Evolutionary conservation across 2,888 invertebrate genomes (phyloP).

Genomic region (Dendrolimus houi): DNA sequence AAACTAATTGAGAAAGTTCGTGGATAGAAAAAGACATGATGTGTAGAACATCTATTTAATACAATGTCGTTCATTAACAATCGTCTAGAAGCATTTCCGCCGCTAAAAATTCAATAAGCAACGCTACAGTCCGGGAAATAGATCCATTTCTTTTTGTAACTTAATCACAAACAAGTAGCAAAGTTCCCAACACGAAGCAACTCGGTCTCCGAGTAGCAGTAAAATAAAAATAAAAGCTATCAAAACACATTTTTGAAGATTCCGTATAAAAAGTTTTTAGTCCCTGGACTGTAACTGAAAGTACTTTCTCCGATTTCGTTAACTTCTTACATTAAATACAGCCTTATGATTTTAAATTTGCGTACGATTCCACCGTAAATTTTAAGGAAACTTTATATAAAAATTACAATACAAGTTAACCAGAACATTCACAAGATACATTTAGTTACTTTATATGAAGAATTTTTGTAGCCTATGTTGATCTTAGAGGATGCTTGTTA

Average conservation of each 20-base stretch:
- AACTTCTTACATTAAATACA: not conserved
- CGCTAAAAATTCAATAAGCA: constrained; percentile 1
- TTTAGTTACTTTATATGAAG: too few relatives aligned
- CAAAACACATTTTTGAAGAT: constrained; percentile 13
- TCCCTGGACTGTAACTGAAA: constrained; percentile 8
- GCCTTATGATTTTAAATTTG: not conserved
- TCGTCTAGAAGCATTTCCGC: not conserved
- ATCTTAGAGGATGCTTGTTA: too few relatives aligned
- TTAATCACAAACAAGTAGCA: constrained; percentile 32
- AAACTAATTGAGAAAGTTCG: too few relatives aligned
- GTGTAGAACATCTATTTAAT: not conserved
- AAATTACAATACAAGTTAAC: too few relatives aligned
- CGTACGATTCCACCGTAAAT: too few relatives aligned
- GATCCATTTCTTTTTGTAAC: constrained; percentile 38
- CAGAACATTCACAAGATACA: too few relatives aligned
- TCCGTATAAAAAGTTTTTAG: constrained; percentile 6
- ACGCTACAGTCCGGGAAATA: constrained; percentile 22
- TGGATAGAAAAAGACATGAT: too few relatives aligned
- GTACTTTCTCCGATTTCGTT: constrained; percentile 2
- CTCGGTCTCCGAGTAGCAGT: constrained; percentile 27
- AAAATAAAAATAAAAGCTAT: constrained; percentile 38
- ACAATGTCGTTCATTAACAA: not conserved
- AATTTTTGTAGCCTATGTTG: too few relatives aligned
- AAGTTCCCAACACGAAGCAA: constrained; percentile 29
- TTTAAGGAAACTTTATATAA: too few relatives aligned